Percentiles rank a stretch among this genome's conserved stretches.
phyloP scores from a whole-genome alignment of 2,888 invertebrate genomes.

The Catocala fraxini region DNA sequence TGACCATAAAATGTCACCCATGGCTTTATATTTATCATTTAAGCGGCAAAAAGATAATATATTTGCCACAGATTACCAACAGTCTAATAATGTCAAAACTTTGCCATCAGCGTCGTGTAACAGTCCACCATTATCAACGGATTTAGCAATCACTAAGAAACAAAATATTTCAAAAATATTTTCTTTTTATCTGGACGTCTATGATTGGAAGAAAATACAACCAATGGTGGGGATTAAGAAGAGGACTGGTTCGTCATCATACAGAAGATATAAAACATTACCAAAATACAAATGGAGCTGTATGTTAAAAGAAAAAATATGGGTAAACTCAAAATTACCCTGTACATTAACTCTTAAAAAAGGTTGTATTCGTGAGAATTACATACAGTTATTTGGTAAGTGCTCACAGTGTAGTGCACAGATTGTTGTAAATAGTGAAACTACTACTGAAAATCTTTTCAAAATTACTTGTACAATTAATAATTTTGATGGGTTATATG shows the following conservation, averaged over 20 bases:
- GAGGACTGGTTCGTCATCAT: conserved; percentile 4
- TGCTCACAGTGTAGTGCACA: conserved; percentile 5
- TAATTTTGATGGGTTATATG: conserved; percentile 2
- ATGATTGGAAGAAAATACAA: conserved; percentile 16
- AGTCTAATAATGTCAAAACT: too few species aligned
- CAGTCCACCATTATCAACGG: not conserved
- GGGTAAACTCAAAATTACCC: conserved; percentile 15
- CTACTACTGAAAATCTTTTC: conserved; percentile 3
- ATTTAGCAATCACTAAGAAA: conserved; percentile 5
- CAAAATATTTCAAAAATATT: conserved; percentile 3
- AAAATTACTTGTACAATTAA: not conserved
- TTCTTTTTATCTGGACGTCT: conserved; percentile 12
- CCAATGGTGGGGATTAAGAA: conserved; percentile 8
- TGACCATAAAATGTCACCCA: not conserved
- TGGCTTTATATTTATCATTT: conserved; percentile 11
- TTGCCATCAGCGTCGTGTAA: too few species aligned
- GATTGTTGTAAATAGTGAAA: conserved; percentile 1
- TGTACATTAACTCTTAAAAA: conserved; percentile 10
- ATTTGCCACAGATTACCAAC: conserved; percentile 2
- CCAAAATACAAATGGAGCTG: conserved; percentile 15
- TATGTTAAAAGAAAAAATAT: conserved; percentile 15
- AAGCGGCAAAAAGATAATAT: conserved; percentile 5
- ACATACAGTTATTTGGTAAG: conserved; percentile 5
- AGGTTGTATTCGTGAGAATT: not conserved
- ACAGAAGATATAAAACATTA: conserved; percentile 15